Percentiles rank a stretch among this genome's conserved stretches.
These are phyloP conservation scores for Apteryx mantelli DNA, from an alignment of 2,113 vertebrate species.

Conservation along the genomic window DNA sequence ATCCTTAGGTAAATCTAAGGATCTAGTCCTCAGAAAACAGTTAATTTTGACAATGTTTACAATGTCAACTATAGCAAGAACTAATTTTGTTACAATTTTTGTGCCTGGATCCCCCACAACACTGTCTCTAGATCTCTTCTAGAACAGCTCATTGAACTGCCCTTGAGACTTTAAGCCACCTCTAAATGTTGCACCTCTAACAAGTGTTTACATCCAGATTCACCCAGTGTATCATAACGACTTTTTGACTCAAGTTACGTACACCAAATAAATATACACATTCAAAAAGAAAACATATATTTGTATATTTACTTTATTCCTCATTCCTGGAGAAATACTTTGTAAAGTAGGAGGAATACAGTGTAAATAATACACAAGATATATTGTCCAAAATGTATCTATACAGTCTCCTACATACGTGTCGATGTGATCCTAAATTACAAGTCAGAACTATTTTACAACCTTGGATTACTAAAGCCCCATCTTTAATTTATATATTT, in stretches of 20 bases:
- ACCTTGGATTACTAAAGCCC: neutral
- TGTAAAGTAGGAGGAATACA: neutral
- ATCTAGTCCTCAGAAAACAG: neutral
- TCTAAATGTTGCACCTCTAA: neutral
- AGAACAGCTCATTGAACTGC: neutral
- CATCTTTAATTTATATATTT: neutral
- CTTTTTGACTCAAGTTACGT: neutral
- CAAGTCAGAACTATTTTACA: neutral
- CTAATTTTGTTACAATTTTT: neutral
- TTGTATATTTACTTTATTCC: neutral
- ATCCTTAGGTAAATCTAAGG: neutral
- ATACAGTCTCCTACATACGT: neutral
- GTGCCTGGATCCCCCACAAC: neutral
- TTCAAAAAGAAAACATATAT: neutral
- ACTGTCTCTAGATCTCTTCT: neutral
- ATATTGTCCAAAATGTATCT: neutral
- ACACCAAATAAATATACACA: neutral
- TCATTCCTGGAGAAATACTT: neutral
- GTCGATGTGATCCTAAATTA: neutral
- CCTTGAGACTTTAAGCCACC: neutral
- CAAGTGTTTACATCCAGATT: neutral
- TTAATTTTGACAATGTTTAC: neutral
- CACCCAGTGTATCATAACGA: neutral
- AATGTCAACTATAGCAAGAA: neutral
- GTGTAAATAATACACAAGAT: neutral